A percentile compares a stretch with the other conserved stretches of the same genome.
Evolutionary conservation across 2,888 invertebrate genomes (phyloP).

Genomic region (Drepanosiphum platanoidis): DNA sequence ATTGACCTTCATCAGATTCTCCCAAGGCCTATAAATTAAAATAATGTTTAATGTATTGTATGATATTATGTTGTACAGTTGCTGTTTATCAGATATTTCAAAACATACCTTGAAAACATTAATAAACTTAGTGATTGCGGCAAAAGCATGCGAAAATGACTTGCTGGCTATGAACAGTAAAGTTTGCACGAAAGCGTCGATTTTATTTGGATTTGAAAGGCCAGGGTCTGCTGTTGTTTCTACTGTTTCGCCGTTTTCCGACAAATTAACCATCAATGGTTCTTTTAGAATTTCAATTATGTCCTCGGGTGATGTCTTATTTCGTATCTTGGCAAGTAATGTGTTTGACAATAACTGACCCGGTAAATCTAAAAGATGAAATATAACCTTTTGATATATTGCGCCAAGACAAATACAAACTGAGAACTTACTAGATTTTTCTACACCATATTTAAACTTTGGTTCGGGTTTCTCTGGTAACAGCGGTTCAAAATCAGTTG

Average conservation of each 20-base stretch:
- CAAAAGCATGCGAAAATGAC: slow-evolving; percentile 97
- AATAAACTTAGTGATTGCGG: slow-evolving; percentile 97
- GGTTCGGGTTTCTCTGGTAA: slow-evolving; percentile 88
- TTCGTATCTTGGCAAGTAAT: slow-evolving; percentile 85
- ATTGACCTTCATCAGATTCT: slow-evolving; percentile 94
- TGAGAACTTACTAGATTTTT: slow-evolving; percentile 81
- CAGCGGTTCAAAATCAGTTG: slow-evolving; percentile 83
- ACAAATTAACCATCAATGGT: slow-evolving; percentile 78
- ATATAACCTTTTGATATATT: neutral
- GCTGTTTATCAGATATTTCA: neutral
- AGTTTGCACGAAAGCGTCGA: slow-evolving; percentile 97
- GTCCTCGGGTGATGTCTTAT: slow-evolving; percentile 90
- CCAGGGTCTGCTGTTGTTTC: slow-evolving; percentile 73
- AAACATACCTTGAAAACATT: slow-evolving; percentile 83
- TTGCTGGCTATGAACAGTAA: slow-evolving; percentile 92
- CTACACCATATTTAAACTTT: slow-evolving; percentile 89
- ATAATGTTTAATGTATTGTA: neutral
- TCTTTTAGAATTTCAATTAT: slow-evolving; percentile 87
- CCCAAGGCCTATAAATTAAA: slow-evolving; percentile 77
- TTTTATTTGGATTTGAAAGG: slow-evolving; percentile 89
- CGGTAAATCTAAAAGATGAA: slow-evolving; percentile 70
- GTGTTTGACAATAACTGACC: slow-evolving; percentile 87
- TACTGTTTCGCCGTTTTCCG: slow-evolving; percentile 69
- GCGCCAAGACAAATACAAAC: neutral
- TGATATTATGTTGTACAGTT: neutral